Evolutionary conservation across 2,113 vertebrate species (phyloP), one percentile per base, ranked within the genome.

Genomic region (Lutjanus erythropterus): DNA sequence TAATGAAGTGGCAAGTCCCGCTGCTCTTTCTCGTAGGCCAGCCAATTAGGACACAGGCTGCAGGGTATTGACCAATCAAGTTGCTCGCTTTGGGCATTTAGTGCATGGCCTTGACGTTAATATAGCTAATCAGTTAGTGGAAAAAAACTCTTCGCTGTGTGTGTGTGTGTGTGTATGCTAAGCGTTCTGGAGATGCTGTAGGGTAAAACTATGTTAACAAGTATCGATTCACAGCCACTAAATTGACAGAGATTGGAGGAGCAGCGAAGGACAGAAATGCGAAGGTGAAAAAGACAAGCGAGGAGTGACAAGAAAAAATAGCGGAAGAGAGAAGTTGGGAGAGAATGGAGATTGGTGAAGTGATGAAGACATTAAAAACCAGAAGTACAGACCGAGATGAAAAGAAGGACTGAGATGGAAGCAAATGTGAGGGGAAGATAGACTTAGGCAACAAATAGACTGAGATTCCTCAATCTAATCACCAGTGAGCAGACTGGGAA

Each of bases 31-130:
- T 88, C 60, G 39, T 53, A 83, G 56, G 74, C 83, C 69, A 65
- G 80, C 87, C 86, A 88, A 88, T 91, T 91, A 90, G 83, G 83
- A 84, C 70, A 72, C 58, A 75, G 71, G 72, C 84, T 47, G 31
- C 74, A 68, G 87, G 80, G 78, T 88, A 88, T 89, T 85, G 87
- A 80, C 90, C 86, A 93, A 91, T 91, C 87, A 91, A 78, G 75
- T 76, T 64, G 35, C 60, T 58, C 59, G 61, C 86, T 86, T 65
- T 55, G 46, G n/a, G 49, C 71, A 83, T 83, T 85, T 74, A 88
- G 55, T 60, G 55, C 50, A 81, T 59, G 73, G 81, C 71, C 68
- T 82, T 80, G 74, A 78, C 60, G 46, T 71, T 86, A 86, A 89
- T 86, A 67, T 39, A 66, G 74, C 72, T 60, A 80, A 78, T 90